Evolutionary conservation across 2,888 invertebrate species (phyloP), one percentile per base, ranked within the genome.

Genomic region (Dryobotodes eremita): DNA sequence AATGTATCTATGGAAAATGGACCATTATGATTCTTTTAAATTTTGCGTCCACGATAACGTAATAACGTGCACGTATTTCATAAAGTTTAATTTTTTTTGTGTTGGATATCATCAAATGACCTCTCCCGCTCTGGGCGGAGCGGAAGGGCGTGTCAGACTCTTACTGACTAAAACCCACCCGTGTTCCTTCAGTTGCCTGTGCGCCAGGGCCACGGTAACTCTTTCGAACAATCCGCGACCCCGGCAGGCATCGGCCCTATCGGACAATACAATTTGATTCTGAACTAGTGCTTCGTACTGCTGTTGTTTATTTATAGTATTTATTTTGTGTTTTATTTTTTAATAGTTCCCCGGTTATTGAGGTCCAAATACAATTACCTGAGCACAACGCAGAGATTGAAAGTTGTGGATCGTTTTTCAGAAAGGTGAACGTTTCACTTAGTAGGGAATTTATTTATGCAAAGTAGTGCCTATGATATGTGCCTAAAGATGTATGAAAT

Each of bases 381-480:
- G 57, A 31, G 20, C 55, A 42, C 31, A 50, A 68, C 59, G 36
- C 65, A 66, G n/a, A 61, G 20, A n/a, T 13, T 71, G 23, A 83
- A 62, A 31, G 0, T 72, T 20, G 57, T 71, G 57, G 57, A 53
- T 0, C 17, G 15, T 20, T 17, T 42, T 11, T 0, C 57, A 8
- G 65, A 71, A 23, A 84, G 87, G 84, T 84, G 78, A 65, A 71
- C 15, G 2, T n/a, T 50, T 75, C 23, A 57, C 23, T 82, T 42
- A 53, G 8, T 66, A 55, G 59, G 31, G 20, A 42, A 11, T 72
- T 68, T 64, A 42, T 53, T n/a, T 57, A 42, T 15, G 26, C 13
- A 23, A 53, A 23, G 36, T 66, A 66, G 31, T 23, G 15, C 36
- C 1, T 50, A 46, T 23, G 6, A n/a, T n/a, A n/a, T n/a, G n/a